Conservation (phyloP, 2,113 vertebrate species). For the Pelusios castaneus region DNA sequence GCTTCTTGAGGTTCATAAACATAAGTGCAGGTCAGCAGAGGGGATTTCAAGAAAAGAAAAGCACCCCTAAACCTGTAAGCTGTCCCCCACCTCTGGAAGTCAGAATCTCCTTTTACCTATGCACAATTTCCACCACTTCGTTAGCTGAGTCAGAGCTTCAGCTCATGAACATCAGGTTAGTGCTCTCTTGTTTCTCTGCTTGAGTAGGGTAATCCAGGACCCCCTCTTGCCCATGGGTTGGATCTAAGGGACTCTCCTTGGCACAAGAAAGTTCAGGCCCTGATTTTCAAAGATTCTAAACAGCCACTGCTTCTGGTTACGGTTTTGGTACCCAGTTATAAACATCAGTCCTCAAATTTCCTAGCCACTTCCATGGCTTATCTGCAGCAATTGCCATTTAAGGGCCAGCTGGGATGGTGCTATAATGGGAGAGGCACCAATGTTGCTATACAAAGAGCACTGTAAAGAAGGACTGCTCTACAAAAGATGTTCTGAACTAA, state of each 20-base stretch:
- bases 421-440: background rate
- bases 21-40: background rate
- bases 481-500: background rate
- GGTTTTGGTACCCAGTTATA: background rate
- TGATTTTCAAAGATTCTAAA: background rate
- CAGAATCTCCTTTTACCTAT: background rate
- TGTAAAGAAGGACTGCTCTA: background rate
- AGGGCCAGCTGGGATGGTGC: background rate
- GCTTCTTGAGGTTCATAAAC: background rate
- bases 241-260: fast-evolving
- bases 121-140: background rate
- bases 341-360: background rate
- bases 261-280: background rate
- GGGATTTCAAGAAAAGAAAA: background rate
- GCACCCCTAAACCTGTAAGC: background rate
- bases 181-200: too few species aligned
- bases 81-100: background rate
- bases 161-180: background rate
- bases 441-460: background rate
- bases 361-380: background rate
- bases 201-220: background rate
- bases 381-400: background rate
- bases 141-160: background rate
- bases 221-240: background rate
- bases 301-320: background rate